phyloP scores from a whole-genome alignment of 1,140 invertebrate genomes.

The Papilio xuthus region DNA sequence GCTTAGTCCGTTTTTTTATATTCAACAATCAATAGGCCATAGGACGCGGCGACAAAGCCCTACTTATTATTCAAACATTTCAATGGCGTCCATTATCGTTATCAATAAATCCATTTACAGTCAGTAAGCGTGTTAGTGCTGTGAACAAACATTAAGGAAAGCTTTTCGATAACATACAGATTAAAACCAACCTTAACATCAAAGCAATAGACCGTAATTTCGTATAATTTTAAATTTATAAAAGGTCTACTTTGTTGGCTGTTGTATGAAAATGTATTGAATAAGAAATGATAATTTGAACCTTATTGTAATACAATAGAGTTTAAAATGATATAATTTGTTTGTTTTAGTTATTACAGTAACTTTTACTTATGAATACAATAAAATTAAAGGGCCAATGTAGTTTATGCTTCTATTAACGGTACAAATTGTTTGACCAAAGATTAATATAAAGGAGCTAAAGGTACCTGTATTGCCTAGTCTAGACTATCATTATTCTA shows the following conservation, averaged over 20 bases:
- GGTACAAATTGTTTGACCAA: conserved; percentile 25
- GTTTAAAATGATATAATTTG: conserved; percentile 30
- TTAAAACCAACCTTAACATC: conserved; percentile 38
- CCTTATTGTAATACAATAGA: background rate
- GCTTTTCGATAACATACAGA: background rate
- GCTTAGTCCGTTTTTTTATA: background rate
- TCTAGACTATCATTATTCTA: background rate
- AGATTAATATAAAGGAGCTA: conserved; percentile 4
- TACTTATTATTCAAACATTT: conserved; percentile 62
- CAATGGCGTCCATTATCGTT: conserved; percentile 51
- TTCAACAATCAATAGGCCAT: too few species aligned
- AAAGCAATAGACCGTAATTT: background rate
- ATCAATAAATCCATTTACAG: conserved; percentile 64
- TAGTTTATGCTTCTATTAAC: conserved; percentile 1
- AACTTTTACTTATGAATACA: background rate
- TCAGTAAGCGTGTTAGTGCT: conserved; percentile 53
- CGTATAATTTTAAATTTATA: background rate
- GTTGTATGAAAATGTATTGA: background rate
- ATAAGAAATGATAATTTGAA: background rate
- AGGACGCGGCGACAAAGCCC: conserved; percentile 42
- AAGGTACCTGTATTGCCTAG: background rate
- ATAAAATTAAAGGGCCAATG: background rate
- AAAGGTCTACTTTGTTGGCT: background rate
- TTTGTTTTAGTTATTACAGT: conserved; percentile 19
- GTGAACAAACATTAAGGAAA: conserved; percentile 52